phyloP scores from a whole-genome alignment of 2,888 invertebrate species.

The Candidula unifasciata region DNA sequence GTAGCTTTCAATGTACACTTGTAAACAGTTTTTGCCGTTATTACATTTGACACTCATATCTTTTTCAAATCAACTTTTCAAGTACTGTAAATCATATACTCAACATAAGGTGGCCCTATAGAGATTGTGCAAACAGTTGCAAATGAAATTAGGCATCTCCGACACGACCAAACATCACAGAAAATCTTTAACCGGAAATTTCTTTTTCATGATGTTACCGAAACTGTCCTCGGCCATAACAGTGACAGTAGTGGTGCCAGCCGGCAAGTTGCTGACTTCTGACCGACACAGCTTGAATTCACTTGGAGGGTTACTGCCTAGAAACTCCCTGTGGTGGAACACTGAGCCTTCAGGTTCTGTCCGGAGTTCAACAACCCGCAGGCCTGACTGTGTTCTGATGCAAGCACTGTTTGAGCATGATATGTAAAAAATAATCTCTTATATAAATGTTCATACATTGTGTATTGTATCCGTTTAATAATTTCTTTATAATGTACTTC shows the following conservation, averaged over 20 bases:
- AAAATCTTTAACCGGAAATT: constrained; percentile 67
- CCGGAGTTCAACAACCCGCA: constrained; percentile 74
- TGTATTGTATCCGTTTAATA: too few relatives aligned
- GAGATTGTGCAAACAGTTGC: too few relatives aligned
- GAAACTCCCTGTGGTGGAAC: constrained; percentile 77
- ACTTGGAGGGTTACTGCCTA: constrained; percentile 68
- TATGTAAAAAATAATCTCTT: background rate
- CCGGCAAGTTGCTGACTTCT: constrained; percentile 61
- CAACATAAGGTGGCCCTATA: too few relatives aligned
- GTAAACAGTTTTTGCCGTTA: too few relatives aligned
- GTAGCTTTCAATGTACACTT: too few relatives aligned
- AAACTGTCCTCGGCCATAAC: constrained; percentile 71
- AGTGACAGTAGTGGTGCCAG: constrained; percentile 63
- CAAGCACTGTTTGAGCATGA: background rate
- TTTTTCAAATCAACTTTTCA: too few relatives aligned
- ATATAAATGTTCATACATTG: too few relatives aligned
- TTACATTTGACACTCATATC: too few relatives aligned
- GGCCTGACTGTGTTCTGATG: constrained; percentile 64
- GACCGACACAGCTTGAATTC: constrained; percentile 67
- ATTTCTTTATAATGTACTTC: too few relatives aligned
- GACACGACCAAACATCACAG: constrained; percentile 50
- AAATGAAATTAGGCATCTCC: too few relatives aligned
- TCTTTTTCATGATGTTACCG: constrained; percentile 74
- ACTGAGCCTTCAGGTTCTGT: constrained; percentile 74
- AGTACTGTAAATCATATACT: too few relatives aligned